Conservation (phyloP, 2,797 vertebrate genomes). For the Ficedula albicollis region DNA sequence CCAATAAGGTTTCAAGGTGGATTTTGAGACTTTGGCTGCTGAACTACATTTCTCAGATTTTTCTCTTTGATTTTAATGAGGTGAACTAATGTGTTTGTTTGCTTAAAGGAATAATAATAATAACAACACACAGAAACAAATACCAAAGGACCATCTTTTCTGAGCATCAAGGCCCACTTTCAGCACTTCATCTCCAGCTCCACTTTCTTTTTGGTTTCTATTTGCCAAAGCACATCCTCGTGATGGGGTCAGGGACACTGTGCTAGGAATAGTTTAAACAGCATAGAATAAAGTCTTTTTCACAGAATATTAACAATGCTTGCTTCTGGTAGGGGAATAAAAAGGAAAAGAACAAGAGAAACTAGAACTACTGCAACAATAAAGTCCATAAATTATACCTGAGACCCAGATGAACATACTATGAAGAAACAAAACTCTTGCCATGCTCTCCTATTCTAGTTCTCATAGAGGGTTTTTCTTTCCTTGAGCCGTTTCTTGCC, state of each 20-base stretch:
- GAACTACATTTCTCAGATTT: conserved; percentile 50
- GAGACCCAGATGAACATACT: not conserved
- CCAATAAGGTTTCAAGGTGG: conserved; percentile 60
- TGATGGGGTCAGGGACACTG: not conserved
- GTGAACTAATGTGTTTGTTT: conserved; percentile 42
- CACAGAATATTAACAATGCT: not conserved
- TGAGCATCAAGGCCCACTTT: not conserved
- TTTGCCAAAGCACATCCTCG: not conserved
- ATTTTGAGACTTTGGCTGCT: conserved; percentile 51
- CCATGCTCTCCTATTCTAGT: not conserved
- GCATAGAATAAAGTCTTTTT: not conserved
- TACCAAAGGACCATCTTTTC: not conserved
- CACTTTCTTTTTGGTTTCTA: not conserved
- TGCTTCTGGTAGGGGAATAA: not conserved
- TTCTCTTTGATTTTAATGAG: conserved; percentile 66
- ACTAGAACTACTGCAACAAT: not conserved
- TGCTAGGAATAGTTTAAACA: not conserved
- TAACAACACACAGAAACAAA: not conserved
- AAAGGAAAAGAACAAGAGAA: not conserved
- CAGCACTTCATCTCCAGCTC: not conserved
- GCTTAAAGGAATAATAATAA: not conserved
- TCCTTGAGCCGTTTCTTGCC: not conserved
- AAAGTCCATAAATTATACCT: not conserved
- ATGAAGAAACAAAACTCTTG: not conserved
- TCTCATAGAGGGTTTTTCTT: not conserved